Percentiles rank a stretch among this genome's conserved stretches.
These are phyloP conservation scores for Minunthozetes semirufus DNA, from an alignment of 2,888 invertebrate genomes.

Conservation along the genomic window DNA sequence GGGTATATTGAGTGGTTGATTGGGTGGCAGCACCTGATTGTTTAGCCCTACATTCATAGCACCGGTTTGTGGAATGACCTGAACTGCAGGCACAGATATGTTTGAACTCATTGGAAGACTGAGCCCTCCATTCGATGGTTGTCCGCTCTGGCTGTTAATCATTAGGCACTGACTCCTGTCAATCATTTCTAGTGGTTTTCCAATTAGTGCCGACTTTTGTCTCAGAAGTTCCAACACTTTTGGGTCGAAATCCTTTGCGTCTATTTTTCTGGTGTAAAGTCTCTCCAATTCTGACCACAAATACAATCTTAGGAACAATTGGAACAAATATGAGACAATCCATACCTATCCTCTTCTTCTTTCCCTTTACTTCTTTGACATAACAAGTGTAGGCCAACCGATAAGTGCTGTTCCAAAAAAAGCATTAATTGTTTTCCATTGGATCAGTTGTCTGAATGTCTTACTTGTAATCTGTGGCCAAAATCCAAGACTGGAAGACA, in stretches of 20 bases:
- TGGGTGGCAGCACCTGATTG: no score
- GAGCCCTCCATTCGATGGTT: no score
- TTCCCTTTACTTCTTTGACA: background rate
- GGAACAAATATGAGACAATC: background rate
- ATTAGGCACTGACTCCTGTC: background rate
- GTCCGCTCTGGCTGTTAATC: no score
- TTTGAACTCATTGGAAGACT: no score
- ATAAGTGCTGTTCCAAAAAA: background rate
- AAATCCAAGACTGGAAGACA: constrained; percentile 1
- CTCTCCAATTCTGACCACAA: background rate
- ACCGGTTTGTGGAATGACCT: no score
- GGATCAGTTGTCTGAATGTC: background rate
- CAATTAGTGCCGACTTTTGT: background rate
- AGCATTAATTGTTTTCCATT: background rate
- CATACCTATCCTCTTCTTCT: background rate
- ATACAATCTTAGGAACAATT: background rate
- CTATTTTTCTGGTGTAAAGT: constrained; percentile 4
- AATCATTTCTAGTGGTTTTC: constrained; percentile 1
- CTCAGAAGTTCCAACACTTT: background rate
- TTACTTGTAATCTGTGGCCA: constrained; percentile 16
- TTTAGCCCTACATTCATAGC: no score
- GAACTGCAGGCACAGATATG: no score
- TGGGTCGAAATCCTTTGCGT: background rate
- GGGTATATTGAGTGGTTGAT: no score
- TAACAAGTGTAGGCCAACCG: constrained; percentile 6